Conservation (phyloP, 1,140 invertebrate genomes). For the Formica selysi region DNA sequence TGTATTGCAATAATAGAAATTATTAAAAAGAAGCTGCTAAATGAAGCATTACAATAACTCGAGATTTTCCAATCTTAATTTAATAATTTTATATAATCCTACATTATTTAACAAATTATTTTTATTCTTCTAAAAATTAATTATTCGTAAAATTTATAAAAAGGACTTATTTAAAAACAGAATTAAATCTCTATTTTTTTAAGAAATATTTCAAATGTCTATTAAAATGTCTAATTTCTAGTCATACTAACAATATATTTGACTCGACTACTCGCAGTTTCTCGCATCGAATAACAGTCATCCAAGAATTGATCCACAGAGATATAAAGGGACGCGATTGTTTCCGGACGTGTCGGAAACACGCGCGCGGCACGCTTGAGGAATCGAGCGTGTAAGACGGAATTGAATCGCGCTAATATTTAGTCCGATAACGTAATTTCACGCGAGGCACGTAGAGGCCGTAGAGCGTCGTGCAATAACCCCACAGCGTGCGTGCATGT, state of each 20-base stretch:
- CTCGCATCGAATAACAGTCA: not conserved
- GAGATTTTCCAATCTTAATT: not conserved
- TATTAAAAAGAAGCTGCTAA: not conserved
- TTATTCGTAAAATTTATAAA: not conserved
- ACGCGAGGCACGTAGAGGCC: constrained; percentile 67
- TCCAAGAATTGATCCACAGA: not conserved
- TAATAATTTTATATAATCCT: not conserved
- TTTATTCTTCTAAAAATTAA: not conserved
- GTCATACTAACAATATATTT: not conserved
- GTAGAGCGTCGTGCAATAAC: constrained; percentile 57
- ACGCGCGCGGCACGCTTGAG: constrained; percentile 25
- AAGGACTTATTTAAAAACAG: not conserved
- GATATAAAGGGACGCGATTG: not conserved
- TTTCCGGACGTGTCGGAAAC: constrained; percentile 1
- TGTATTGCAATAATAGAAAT: not conserved
- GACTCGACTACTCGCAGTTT: not conserved
- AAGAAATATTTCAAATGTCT: not conserved
- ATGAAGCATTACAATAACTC: not conserved
- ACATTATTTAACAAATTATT: not conserved
- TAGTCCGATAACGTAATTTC: constrained; percentile 66
- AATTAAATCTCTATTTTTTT: not conserved
- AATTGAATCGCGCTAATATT: constrained; percentile 70
- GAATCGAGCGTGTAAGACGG: constrained; percentile 57
- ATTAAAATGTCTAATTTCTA: too few relatives aligned
- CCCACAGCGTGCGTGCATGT: constrained; percentile 45